phyloP scores from a whole-genome alignment of 2,113 vertebrate species.

The Cyphomyrus plagiostoma region DNA sequence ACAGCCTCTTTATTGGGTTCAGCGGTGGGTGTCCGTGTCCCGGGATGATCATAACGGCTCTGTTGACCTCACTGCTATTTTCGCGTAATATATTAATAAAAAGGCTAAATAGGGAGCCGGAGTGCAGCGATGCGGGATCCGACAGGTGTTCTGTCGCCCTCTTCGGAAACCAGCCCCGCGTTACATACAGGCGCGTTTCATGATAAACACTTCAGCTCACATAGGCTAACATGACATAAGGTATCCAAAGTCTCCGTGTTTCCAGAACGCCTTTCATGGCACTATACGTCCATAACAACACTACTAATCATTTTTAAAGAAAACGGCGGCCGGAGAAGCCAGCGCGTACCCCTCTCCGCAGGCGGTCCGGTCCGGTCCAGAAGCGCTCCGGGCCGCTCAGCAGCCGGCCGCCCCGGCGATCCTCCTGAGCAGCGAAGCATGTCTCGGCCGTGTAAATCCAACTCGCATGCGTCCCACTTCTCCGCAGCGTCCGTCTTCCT shows the following conservation, averaged over 20 bases:
- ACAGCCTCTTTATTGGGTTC: not conserved
- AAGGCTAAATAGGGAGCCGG: not conserved
- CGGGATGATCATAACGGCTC: not conserved
- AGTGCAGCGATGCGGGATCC: not conserved
- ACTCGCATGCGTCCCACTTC: conserved; percentile 41
- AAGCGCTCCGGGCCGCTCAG: conserved; percentile 30
- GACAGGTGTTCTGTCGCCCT: conserved; percentile 26
- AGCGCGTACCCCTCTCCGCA: conserved; percentile 40
- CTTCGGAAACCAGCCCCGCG: conserved; percentile 8
- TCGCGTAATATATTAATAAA: not conserved
- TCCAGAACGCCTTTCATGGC: not conserved
- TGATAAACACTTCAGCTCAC: not conserved
- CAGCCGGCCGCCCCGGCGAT: conserved; percentile 18
- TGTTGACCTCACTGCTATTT: not conserved
- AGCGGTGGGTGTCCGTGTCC: not conserved
- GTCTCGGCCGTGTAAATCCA: conserved; percentile 32
- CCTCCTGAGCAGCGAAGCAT: conserved; percentile 32
- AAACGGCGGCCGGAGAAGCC: not conserved
- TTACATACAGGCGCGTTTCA: not conserved
- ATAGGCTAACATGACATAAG: not conserved
- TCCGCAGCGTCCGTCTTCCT: conserved; percentile 38
- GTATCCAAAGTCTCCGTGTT: not conserved
- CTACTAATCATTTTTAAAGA: not conserved
- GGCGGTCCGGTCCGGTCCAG: conserved; percentile 31
- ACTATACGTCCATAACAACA: not conserved